These are phyloP conservation scores for Noctua comes DNA, from an alignment of 2,888 invertebrate genomes.

Conservation along the genomic window DNA sequence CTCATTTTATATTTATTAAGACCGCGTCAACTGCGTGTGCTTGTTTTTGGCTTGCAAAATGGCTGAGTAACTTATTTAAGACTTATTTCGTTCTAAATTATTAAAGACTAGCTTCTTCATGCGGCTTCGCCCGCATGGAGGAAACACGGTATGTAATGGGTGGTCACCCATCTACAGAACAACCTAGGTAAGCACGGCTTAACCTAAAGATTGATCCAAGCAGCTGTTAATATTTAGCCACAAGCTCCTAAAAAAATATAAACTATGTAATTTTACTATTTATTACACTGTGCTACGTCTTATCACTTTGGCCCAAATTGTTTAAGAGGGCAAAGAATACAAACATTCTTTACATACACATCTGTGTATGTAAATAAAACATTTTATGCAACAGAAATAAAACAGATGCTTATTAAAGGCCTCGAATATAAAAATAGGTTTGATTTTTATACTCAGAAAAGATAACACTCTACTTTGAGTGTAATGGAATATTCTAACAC, in stretches of 20 bases:
- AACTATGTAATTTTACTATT: neutral
- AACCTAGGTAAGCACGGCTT: too few species aligned
- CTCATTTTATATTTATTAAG: slow-evolving; percentile 2
- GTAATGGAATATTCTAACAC: neutral
- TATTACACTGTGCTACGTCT: neutral
- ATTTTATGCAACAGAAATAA: slow-evolving; percentile 21
- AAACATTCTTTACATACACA: neutral
- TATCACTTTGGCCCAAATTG: slow-evolving; percentile 39
- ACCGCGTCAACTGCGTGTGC: neutral
- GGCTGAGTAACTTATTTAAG: neutral
- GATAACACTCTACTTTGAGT: neutral
- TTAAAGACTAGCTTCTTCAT: neutral
- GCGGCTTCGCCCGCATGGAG: too few species aligned
- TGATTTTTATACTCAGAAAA: neutral
- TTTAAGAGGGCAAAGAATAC: slow-evolving; percentile 12
- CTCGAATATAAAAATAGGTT: neutral
- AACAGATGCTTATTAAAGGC: slow-evolving; percentile 14
- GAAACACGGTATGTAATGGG: too few species aligned
- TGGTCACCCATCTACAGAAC: too few species aligned
- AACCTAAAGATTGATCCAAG: too few species aligned
- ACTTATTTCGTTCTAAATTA: neutral
- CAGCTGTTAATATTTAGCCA: too few species aligned
- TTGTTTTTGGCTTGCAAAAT: slow-evolving; percentile 6
- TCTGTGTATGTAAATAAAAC: neutral
- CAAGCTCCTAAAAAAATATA: too few species aligned